phyloP scores from a whole-genome alignment of 2,888 invertebrate species.

The Trichogramma dendrolimi region DNA sequence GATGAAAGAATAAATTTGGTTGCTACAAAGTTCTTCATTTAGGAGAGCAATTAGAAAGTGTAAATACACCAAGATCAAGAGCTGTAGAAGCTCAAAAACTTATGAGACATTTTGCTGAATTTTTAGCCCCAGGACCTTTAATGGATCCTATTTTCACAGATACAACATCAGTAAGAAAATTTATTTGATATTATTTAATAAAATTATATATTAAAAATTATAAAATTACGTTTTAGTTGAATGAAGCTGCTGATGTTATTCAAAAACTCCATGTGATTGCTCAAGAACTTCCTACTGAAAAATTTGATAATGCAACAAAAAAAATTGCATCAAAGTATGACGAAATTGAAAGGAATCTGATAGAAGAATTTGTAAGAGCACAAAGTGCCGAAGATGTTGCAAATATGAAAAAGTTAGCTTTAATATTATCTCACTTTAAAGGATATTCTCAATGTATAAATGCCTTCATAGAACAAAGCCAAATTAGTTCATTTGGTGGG shows the following conservation, averaged over 20 bases:
- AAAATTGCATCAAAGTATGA: constrained; percentile 87
- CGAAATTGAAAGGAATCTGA: constrained; percentile 81
- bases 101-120: constrained; percentile 88
- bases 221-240: constrained; percentile 59
- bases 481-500: constrained; percentile 80
- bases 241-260: constrained; percentile 95
- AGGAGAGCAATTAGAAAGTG: constrained; percentile 97
- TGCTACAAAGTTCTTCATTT: constrained; percentile 93
- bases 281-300: constrained; percentile 86
- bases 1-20: constrained; percentile 96
- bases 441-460: constrained; percentile 94
- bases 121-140: constrained; percentile 79
- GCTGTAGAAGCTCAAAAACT: constrained; percentile 93
- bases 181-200: neutral
- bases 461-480: constrained; percentile 94
- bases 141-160: constrained; percentile 85
- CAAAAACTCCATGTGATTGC: constrained; percentile 94
- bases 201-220: neutral
- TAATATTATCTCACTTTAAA: constrained; percentile 90
- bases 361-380: constrained; percentile 90
- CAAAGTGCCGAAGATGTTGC: constrained; percentile 79
- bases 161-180: constrained; percentile 62
- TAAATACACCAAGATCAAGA: constrained; percentile 88
- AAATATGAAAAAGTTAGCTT: constrained; percentile 90
- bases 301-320: constrained; percentile 78